Evolutionary conservation across 2,888 invertebrate species (phyloP).

Genomic region (Sesia bembeciformis): DNA sequence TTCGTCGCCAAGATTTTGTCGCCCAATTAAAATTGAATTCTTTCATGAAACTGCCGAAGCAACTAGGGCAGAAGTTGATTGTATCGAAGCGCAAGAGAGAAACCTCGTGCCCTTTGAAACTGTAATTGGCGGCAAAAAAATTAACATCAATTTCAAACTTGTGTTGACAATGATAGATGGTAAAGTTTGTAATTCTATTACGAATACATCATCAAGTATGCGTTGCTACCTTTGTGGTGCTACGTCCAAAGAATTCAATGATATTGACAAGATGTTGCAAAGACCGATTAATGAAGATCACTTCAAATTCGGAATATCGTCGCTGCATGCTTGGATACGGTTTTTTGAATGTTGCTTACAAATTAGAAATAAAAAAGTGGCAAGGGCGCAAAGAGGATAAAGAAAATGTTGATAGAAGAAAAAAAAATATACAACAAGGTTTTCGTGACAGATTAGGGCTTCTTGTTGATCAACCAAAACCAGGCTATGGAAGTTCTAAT

Average conservation of each 20-base stretch:
- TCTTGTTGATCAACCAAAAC: too few relatives aligned
- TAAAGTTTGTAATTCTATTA: neutral
- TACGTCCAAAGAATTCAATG: constrained; percentile 8
- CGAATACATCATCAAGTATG: constrained; percentile 8
- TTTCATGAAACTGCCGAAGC: constrained; percentile 4
- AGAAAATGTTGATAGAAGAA: too few relatives aligned
- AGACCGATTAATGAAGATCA: constrained; percentile 3
- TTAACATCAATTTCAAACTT: too few relatives aligned
- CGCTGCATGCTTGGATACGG: constrained; percentile 10
- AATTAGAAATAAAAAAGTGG: too few relatives aligned
- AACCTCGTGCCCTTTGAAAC: too few relatives aligned
- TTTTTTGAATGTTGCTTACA: constrained; percentile 5
- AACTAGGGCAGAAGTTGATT: neutral
- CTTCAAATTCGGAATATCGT: constrained; percentile 6
- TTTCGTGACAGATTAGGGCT: too few relatives aligned
- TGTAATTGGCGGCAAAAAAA: too few relatives aligned
- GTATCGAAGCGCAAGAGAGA: neutral
- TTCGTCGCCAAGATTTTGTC: constrained; percentile 8
- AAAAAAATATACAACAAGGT: too few relatives aligned
- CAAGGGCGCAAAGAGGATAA: too few relatives aligned
- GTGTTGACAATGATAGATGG: too few relatives aligned
- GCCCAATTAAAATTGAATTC: constrained; percentile 6
- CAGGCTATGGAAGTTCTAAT: too few relatives aligned
- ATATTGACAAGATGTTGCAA: neutral
- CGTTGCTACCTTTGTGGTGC: constrained; percentile 9